A percentile compares a stretch with the other conserved stretches of the same genome.
These are phyloP conservation scores for Psix sp. DNA, from an alignment of 1,140 invertebrate genomes.

Conservation along the genomic window DNA sequence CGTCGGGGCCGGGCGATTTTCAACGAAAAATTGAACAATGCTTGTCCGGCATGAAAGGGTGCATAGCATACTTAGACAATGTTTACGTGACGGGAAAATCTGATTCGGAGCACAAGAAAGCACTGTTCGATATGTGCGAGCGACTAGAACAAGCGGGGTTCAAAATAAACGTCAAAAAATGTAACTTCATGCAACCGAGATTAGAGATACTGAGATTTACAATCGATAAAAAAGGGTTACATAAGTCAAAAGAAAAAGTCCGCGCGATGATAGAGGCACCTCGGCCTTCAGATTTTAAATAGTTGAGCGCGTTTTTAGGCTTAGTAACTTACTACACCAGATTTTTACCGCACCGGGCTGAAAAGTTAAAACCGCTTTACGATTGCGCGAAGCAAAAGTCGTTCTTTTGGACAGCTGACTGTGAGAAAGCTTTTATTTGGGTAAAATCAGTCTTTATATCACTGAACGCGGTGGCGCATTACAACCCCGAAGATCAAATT, in stretches of 20 bases:
- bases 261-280: constrained; percentile 53
- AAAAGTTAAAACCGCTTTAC: constrained; percentile 23
- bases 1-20: constrained; percentile 69
- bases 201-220: constrained; percentile 66
- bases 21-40: constrained; percentile 69
- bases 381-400: constrained; percentile 6
- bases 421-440: constrained; percentile 21
- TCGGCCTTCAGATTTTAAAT: constrained; percentile 40
- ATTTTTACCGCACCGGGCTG: constrained; percentile 24
- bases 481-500: constrained; percentile 44
- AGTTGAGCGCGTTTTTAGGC: constrained; percentile 29
- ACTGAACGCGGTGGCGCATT: constrained; percentile 52
- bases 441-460: constrained; percentile 46
- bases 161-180: constrained; percentile 18
- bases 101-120: constrained; percentile 4
- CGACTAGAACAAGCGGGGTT: constrained; percentile 23
- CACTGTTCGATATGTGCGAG: constrained; percentile 11
- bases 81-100: constrained; percentile 25
- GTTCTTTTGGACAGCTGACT: constrained; percentile 14
- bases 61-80: constrained; percentile 35
- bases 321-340: constrained; percentile 34
- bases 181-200: constrained; percentile 62
- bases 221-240: constrained; percentile 60
- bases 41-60: constrained; percentile 53
- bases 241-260: constrained; percentile 47